Conservation (phyloP, 2,113 vertebrate species). For the Sinosuthora webbiana region DNA sequence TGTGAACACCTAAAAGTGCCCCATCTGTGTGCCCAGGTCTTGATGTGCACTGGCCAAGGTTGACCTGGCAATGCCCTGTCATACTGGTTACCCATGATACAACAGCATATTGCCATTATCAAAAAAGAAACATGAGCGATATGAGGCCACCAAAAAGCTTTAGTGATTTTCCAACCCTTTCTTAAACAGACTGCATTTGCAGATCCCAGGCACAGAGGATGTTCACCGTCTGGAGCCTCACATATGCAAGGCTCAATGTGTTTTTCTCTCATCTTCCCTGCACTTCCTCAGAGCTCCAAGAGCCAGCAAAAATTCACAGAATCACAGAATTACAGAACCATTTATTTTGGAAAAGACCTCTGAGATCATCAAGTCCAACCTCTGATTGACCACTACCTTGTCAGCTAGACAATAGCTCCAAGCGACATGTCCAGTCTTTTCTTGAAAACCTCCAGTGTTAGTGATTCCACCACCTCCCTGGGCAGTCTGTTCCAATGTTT, state of each 20-base stretch:
- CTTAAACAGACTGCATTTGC: slow-evolving; percentile 35
- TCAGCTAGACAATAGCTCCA: not conserved
- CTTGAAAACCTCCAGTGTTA: not conserved
- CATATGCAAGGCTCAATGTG: slow-evolving; percentile 23
- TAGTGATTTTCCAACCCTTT: not conserved
- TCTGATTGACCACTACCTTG: not conserved
- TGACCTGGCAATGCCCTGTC: not conserved
- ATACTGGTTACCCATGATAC: not conserved
- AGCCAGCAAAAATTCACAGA: not conserved
- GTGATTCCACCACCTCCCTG: not conserved
- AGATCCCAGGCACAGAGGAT: slow-evolving; percentile 29
- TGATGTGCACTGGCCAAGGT: not conserved
- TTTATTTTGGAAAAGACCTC: not conserved
- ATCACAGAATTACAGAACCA: not conserved
- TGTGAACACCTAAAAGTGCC: not conserved
- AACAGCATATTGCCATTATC: too few species aligned
- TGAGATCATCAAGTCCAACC: not conserved
- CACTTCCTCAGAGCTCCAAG: not conserved
- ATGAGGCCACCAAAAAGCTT: not conserved
- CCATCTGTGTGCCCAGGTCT: fast-evolving
- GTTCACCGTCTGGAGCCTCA: slow-evolving; percentile 11
- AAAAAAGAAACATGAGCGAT: not conserved
- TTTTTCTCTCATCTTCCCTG: not conserved
- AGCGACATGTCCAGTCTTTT: not conserved
- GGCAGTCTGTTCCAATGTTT: not conserved